These are phyloP conservation scores for Sciurus carolinensis DNA, from an alignment of 2,797 vertebrate species.

Conservation along the genomic window DNA sequence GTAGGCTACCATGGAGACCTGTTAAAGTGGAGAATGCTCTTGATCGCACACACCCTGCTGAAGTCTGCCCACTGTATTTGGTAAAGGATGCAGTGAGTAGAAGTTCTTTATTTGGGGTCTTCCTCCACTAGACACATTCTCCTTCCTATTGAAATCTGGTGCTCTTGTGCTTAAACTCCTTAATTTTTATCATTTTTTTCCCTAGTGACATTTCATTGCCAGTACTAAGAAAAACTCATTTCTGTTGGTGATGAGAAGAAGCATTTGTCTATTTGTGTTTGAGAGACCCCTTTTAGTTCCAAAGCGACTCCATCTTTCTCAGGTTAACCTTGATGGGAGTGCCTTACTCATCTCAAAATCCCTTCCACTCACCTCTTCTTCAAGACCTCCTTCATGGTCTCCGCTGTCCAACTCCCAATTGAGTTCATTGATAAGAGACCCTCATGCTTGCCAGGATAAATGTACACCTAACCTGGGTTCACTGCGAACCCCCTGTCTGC, in stretches of 20 bases:
- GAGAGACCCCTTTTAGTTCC: not conserved
- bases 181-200: not conserved
- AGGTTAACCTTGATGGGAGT: not conserved
- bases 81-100: not conserved
- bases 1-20: not conserved
- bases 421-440: not conserved
- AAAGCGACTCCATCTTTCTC: not conserved
- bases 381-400: not conserved
- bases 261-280: not conserved
- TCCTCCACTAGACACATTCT: not conserved
- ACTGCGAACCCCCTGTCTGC: not conserved
- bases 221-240: not conserved
- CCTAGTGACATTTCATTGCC: not conserved
- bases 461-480: too few relatives aligned
- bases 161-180: not conserved
- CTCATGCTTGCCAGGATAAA: too few relatives aligned
- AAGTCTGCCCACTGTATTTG: not conserved
- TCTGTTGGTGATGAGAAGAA: not conserved
- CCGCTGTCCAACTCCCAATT: accelerated
- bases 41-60: not conserved
- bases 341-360: not conserved
- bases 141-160: not conserved
- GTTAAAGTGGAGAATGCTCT: not conserved
- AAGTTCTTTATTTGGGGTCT: not conserved
- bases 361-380: not conserved